Percentiles rank a stretch among this genome's conserved stretches.
These are phyloP conservation scores for Aptenodytes forsteri DNA, from an alignment of 2,113 vertebrate species.

Conservation along the genomic window DNA sequence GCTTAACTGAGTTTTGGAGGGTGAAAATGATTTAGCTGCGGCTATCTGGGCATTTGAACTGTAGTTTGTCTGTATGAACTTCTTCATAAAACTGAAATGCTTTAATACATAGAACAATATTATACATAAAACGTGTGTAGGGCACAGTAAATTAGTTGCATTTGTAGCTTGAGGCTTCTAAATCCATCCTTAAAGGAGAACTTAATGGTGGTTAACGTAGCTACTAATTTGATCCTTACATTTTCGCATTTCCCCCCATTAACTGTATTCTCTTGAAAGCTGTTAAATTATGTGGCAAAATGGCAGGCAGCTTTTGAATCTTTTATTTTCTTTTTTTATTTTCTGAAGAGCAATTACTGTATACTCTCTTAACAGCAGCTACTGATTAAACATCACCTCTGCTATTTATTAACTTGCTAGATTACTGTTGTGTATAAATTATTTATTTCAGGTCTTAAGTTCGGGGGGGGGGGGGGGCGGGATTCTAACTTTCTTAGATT, in stretches of 20 bases:
- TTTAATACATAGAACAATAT: neutral
- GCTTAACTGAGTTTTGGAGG: neutral
- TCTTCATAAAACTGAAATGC: neutral
- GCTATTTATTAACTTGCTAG: neutral
- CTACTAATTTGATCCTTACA: neutral
- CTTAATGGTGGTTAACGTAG: neutral
- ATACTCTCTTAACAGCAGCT: neutral
- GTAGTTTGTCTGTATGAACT: neutral
- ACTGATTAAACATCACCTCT: neutral
- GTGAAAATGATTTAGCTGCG: neutral
- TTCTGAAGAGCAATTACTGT: neutral
- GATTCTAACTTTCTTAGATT: neutral
- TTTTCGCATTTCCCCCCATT: neutral
- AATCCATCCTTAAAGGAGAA: neutral
- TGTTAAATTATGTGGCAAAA: neutral
- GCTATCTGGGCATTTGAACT: neutral
- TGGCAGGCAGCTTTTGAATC: neutral
- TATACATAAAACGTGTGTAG: neutral
- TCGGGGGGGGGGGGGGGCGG: neutral
- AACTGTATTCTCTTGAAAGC: neutral
- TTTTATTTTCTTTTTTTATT: neutral
- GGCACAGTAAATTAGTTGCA: neutral
- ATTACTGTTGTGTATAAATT: neutral
- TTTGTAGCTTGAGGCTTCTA: neutral
- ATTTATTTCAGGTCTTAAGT: neutral